These are phyloP conservation scores for Penaeus japonicus DNA, from an alignment of 1,140 invertebrate genomes.

Conservation along the genomic window DNA sequence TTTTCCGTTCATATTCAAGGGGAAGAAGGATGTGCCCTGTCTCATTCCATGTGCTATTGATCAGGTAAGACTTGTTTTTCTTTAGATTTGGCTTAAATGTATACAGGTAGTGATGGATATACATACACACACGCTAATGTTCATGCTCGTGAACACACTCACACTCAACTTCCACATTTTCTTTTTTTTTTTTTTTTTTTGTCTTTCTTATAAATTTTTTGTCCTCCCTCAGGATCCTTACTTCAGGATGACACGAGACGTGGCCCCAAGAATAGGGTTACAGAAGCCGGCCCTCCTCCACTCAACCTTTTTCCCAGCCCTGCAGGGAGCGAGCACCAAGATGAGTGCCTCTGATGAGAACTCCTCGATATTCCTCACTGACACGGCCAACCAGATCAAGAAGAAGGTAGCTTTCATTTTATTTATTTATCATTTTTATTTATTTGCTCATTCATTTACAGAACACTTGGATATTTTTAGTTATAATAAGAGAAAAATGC, in stretches of 20 bases:
- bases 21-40: conserved; percentile 83
- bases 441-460: not conserved
- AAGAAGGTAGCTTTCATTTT: conserved; percentile 72
- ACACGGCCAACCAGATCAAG: conserved; percentile 96
- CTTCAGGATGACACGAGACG: conserved; percentile 98
- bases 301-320: conserved; percentile 92
- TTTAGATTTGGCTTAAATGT: not conserved
- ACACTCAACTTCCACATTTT: no score
- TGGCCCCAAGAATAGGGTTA: conserved; percentile 86
- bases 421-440: not conserved
- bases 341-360: conserved; percentile 97
- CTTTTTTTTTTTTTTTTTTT: no score
- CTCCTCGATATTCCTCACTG: conserved; percentile 93
- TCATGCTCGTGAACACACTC: no score
- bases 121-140: no score
- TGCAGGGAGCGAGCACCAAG: conserved; percentile 96
- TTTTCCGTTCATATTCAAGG: conserved; percentile 94
- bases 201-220: no score
- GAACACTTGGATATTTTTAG: not conserved
- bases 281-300: conserved; percentile 95
- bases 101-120: not conserved
- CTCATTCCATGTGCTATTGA: conserved; percentile 99
- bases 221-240: conserved; percentile 80
- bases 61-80: conserved; percentile 70
- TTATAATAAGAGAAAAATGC: no score